phyloP scores from a whole-genome alignment of 2,113 vertebrate species.

The Hyperopisus bebe region DNA sequence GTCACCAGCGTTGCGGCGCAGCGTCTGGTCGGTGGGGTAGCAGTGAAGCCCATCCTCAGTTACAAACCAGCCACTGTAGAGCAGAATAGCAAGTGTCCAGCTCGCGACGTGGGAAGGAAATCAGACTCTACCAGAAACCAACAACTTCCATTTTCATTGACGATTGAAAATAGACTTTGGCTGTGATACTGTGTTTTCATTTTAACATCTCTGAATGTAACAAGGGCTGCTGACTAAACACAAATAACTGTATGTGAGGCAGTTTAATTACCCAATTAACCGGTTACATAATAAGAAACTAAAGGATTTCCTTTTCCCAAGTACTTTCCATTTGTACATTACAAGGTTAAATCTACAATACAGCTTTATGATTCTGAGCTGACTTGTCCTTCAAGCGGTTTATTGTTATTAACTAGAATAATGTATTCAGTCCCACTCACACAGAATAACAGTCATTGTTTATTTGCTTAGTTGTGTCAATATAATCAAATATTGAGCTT shows the following conservation, averaged over 20 bases:
- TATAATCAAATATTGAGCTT: slow-evolving; percentile 1
- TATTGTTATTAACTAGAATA: slow-evolving; percentile 6
- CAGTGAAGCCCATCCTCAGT: background rate
- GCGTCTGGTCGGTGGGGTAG: background rate
- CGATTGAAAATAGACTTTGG: background rate
- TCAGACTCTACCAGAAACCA: background rate
- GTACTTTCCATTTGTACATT: background rate
- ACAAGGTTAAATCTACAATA: background rate
- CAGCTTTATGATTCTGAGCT: background rate
- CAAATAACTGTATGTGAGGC: background rate
- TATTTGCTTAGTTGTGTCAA: background rate
- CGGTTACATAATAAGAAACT: background rate
- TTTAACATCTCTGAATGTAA: background rate
- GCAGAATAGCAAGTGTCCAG: background rate
- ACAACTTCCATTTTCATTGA: background rate
- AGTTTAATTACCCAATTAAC: background rate
- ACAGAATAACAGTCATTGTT: background rate
- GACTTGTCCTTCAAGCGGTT: background rate
- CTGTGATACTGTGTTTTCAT: background rate
- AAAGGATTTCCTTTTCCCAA: background rate
- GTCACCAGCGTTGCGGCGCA: background rate
- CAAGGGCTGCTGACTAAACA: background rate
- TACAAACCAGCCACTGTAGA: background rate
- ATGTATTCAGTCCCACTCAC: background rate
- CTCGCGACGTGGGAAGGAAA: background rate